These are phyloP conservation scores for Eristalis intricaria DNA, from an alignment of 2,888 invertebrate species.

Conservation along the genomic window DNA sequence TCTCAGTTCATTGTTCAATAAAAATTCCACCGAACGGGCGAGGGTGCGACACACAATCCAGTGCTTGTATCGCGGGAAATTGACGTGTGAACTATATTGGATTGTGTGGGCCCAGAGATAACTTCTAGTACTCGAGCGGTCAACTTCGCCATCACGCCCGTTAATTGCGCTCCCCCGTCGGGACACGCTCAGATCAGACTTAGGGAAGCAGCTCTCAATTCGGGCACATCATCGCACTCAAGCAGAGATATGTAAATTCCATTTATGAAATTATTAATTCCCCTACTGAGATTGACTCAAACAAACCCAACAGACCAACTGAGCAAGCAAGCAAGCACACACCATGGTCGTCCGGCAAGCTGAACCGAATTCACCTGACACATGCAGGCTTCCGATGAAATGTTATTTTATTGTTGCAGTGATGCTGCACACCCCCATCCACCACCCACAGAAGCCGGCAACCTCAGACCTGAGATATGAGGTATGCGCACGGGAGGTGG, in stretches of 20 bases:
- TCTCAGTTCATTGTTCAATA: slow-evolving; percentile 42
- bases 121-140: no score
- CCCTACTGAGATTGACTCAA: neutral
- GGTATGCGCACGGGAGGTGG: slow-evolving; percentile 1
- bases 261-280: slow-evolving; percentile 66
- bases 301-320: neutral
- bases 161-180: neutral
- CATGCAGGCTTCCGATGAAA: slow-evolving; percentile 63
- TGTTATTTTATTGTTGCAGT: slow-evolving; percentile 65
- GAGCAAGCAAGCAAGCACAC: neutral
- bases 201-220: neutral
- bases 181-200: no score
- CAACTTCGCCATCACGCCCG: slow-evolving; percentile 9
- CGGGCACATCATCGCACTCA: neutral
- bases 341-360: neutral
- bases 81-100: slow-evolving; percentile 25
- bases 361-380: slow-evolving; percentile 56
- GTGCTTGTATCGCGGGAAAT: slow-evolving; percentile 2
- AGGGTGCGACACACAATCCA: neutral
- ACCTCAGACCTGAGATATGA: slow-evolving; percentile 7
- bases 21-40: slow-evolving; percentile 43
- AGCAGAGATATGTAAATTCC: slow-evolving; percentile 60
- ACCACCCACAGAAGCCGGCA: neutral
- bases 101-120: neutral
- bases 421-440: slow-evolving; percentile 5